phyloP scores from a whole-genome alignment of 1,140 invertebrate genomes.

The Homarus americanus region DNA sequence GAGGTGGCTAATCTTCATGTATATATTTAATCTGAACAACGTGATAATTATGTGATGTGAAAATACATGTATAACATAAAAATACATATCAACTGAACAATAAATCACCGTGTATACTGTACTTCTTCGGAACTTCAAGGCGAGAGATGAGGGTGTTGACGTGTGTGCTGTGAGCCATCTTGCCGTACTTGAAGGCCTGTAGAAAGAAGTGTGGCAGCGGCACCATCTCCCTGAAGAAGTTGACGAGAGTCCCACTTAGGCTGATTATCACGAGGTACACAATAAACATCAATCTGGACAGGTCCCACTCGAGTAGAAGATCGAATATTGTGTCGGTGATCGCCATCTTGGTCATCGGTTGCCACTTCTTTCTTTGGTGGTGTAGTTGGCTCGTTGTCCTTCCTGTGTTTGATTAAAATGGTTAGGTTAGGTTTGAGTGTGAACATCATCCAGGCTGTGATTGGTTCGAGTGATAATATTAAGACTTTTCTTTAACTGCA shows the following conservation, averaged over 20 bases:
- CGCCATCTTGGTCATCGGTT: not conserved
- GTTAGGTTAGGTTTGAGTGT: too few relatives aligned
- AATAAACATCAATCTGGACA: constrained; percentile 31
- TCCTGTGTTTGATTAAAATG: too few relatives aligned
- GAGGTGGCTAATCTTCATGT: too few relatives aligned
- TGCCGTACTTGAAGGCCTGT: constrained; percentile 53
- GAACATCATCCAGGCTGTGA: too few relatives aligned
- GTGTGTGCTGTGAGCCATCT: constrained; percentile 28
- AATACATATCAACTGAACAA: too few relatives aligned
- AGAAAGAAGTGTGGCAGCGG: constrained; percentile 27
- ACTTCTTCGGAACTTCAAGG: constrained; percentile 51
- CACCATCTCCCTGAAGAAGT: constrained; percentile 12
- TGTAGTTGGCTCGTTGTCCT: too few relatives aligned
- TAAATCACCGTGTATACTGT: too few relatives aligned
- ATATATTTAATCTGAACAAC: too few relatives aligned
- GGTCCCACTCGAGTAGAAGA: constrained; percentile 4
- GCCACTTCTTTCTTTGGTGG: too few relatives aligned
- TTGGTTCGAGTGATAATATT: too few relatives aligned
- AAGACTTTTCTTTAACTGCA: constrained; percentile 2
- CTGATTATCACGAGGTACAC: constrained; percentile 33
- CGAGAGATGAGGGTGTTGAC: not conserved
- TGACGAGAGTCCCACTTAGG: not conserved
- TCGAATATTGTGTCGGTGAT: not conserved
- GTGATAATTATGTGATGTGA: too few relatives aligned
- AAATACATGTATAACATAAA: too few relatives aligned